Base-by-base conservation (phyloP, 2,113 vertebrate species). In the Peucedramus taeniatus region DNA sequence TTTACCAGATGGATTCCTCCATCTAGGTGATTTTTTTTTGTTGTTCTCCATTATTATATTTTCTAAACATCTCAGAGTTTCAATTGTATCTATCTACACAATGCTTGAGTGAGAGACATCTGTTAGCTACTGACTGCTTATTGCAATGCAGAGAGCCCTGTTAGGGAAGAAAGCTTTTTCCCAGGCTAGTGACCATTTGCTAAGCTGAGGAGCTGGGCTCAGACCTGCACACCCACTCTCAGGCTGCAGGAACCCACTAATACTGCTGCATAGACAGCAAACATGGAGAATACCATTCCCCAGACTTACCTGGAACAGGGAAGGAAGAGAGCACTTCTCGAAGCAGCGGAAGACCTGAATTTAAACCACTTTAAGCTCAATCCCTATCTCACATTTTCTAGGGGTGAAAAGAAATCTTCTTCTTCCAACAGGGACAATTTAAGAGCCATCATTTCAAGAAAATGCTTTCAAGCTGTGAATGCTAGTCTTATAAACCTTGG, bases 381-480 rank as follows among this genome's bases (percentile, higher is more conserved):
- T 27, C 12, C 9, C 12, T 37, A 17, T 27, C 31, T 87, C 12
- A 13, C 23, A 61, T 85, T 96, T 95, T 81, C 79, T 61, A 40
- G 13, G 23, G 16, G 4, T 21, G 35, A 70, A 81, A 96, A 91
- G 31, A 87, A 92, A 92, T 40, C 51, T 87, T 81, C 27, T 78
- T 30, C 69, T 56, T 82, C 56, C 68, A 89, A 60, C 6, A 45
- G 33, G 39, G 47, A 81, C 76, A 93, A 90, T 68, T 83, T 87
- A 75, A 81, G 64, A 81, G 39, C 33, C 72, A 40, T 75, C 37
- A 83, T 93, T 90, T 92, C 56, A 90, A 87, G 42, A 90, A 93
- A 88, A 89, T 1, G 3, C 24, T 90, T 84, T 81, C 93, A 89
- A 92, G 42, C 69, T 78, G 86, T 82, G 89, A 94, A 81, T 68